Percentiles rank a stretch among this genome's conserved stretches.
These are phyloP conservation scores for Ecliptopera silaceata DNA, from an alignment of 2,888 invertebrate species.

Conservation along the genomic window DNA sequence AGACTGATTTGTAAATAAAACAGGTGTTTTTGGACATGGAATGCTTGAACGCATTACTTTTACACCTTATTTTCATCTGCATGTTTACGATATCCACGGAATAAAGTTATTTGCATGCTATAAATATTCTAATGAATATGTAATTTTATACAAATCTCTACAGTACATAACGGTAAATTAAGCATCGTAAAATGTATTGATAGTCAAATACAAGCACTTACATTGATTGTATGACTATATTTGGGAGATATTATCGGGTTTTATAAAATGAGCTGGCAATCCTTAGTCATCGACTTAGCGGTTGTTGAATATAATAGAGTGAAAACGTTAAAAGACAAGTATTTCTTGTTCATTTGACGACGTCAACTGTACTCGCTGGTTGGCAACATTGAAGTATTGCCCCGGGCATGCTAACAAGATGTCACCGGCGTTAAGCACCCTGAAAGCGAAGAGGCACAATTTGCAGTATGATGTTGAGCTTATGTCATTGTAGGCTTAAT, in stretches of 20 bases:
- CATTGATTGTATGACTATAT: conserved; percentile 13
- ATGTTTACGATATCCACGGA: not conserved
- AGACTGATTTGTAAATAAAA: not conserved
- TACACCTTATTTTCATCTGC: not conserved
- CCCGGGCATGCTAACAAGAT: conserved; percentile 48
- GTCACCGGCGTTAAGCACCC: conserved; percentile 45
- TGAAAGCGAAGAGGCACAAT: conserved; percentile 29
- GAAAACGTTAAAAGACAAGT: too few relatives aligned
- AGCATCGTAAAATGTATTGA: not conserved
- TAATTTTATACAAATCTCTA: not conserved
- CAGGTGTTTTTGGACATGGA: not conserved
- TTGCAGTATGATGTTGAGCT: not conserved
- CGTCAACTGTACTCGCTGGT: conserved; percentile 33
- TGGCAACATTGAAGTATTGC: conserved; percentile 33
- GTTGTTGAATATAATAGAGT: conserved; percentile 26
- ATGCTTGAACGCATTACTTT: not conserved
- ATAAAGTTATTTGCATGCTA: not conserved
- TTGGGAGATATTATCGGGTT: conserved; percentile 14
- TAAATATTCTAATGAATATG: not conserved
- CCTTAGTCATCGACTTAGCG: conserved; percentile 22
- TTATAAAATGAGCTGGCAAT: conserved; percentile 22
- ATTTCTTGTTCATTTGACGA: conserved; percentile 53
- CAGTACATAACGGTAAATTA: not conserved
- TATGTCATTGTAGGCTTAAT: not conserved
- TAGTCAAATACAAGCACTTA: not conserved